Evolutionary conservation across 2,888 invertebrate genomes (phyloP).

Genomic region (Pocota personata): DNA sequence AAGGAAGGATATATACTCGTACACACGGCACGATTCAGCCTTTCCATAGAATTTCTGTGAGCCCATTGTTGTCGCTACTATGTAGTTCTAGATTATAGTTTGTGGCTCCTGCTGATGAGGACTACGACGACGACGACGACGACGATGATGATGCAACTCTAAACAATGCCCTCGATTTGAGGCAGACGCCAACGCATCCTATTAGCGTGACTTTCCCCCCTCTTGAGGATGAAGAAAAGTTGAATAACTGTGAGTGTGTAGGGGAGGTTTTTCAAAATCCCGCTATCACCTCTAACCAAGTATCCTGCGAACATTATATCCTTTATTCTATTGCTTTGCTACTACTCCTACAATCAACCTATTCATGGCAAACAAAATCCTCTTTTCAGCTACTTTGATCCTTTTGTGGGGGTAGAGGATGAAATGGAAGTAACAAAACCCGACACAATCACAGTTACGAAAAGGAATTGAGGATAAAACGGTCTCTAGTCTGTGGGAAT

Average conservation of each 20-base stretch:
- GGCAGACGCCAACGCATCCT: slow-evolving; percentile 69
- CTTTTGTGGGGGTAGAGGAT: background rate
- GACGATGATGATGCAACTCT: slow-evolving; percentile 59
- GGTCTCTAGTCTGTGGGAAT: background rate
- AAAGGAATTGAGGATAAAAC: slow-evolving; percentile 59
- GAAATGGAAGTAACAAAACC: slow-evolving; percentile 19
- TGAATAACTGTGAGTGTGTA: background rate
- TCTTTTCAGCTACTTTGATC: slow-evolving; percentile 71
- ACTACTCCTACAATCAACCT: slow-evolving; percentile 39
- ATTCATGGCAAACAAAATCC: slow-evolving; percentile 69
- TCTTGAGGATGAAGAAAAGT: background rate
- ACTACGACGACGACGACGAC: slow-evolving; percentile 18
- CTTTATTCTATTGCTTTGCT: slow-evolving; percentile 65
- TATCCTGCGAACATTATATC: slow-evolving; percentile 70
- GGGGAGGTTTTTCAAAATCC: slow-evolving; percentile 36
- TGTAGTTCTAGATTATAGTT: slow-evolving; percentile 57
- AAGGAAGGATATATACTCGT: no score
- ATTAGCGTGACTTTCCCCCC: slow-evolving; percentile 55
- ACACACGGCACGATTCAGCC: slow-evolving; percentile 29
- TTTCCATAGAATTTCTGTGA: slow-evolving; percentile 39
- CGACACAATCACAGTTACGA: slow-evolving; percentile 65
- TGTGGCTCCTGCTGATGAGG: slow-evolving; percentile 48
- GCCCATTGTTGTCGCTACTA: slow-evolving; percentile 58
- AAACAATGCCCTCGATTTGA: slow-evolving; percentile 71
- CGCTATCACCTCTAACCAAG: slow-evolving; percentile 72